Conservation (phyloP, 2,113 vertebrate species). For the Nymphicus hollandicus region DNA sequence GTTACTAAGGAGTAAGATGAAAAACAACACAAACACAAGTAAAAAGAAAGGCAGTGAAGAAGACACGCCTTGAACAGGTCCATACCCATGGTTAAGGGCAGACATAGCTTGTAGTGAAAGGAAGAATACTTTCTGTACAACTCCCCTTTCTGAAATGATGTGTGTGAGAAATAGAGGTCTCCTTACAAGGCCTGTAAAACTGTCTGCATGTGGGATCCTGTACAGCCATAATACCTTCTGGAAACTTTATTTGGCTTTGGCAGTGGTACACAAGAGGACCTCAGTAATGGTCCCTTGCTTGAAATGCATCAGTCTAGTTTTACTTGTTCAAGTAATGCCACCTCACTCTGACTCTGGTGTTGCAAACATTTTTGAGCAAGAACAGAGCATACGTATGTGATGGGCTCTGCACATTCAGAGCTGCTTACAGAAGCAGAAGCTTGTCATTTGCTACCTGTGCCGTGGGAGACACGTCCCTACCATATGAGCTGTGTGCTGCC, state of each 20-base stretch:
- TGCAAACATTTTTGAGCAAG: neutral
- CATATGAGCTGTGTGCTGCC: neutral
- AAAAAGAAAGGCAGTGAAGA: neutral
- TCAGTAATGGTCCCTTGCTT: neutral
- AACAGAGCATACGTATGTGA: neutral
- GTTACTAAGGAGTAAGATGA: neutral
- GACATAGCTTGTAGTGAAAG: neutral
- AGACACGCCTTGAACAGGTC: neutral
- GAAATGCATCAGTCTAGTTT: neutral
- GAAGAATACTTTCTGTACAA: neutral
- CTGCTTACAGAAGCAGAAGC: neutral
- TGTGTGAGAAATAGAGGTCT: neutral
- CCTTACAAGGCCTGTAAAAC: neutral
- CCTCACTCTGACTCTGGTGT: neutral
- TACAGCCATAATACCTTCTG: neutral
- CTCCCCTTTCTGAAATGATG: neutral
- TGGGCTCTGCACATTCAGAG: neutral
- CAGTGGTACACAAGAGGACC: neutral
- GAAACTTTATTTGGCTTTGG: neutral
- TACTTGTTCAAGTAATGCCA: neutral
- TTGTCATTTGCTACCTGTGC: neutral
- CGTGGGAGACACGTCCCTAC: neutral
- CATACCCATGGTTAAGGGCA: neutral
- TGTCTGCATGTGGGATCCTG: neutral
- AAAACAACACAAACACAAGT: neutral